phyloP scores from a whole-genome alignment of 2,797 vertebrate genomes.

The Oreortyx pictus region DNA sequence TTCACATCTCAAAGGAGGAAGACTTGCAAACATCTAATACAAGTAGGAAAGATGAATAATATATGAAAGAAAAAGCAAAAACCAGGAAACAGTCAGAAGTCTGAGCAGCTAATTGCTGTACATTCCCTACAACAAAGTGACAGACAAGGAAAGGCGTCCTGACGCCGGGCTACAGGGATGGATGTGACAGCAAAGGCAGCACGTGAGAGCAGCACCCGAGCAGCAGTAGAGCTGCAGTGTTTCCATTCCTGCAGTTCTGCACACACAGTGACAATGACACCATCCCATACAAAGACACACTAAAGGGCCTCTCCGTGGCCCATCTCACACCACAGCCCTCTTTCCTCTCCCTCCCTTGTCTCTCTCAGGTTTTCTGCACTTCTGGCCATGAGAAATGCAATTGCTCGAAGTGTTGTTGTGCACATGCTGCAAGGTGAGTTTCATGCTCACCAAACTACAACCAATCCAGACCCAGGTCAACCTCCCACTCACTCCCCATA shows the following conservation, averaged over 20 bases:
- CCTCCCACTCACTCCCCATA: accelerated
- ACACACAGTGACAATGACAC: accelerated
- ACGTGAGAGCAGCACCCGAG: not conserved
- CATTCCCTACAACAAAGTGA: not conserved
- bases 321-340: not conserved
- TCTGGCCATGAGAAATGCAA: accelerated
- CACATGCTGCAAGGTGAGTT: not conserved
- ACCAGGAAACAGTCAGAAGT: slow-evolving; percentile 41
- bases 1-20: slow-evolving; percentile 52
- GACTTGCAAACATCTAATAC: slow-evolving; percentile 62
- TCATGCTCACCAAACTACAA: not conserved
- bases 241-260: not conserved
- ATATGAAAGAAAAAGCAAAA: slow-evolving; percentile 72
- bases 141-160: not conserved
- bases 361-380: not conserved
- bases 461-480: not conserved
- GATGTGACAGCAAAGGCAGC: not conserved
- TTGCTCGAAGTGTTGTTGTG: too few relatives aligned
- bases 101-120: slow-evolving; percentile 44
- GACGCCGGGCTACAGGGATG: not conserved
- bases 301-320: not conserved
- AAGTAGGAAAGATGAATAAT: slow-evolving; percentile 71
- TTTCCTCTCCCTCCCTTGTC: not conserved
- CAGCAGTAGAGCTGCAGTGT: accelerated
- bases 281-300: not conserved